Evolutionary conservation across 2,888 invertebrate species (phyloP), one percentile per base, ranked within the genome.

Genomic region (Toxonevra muliebris): DNA sequence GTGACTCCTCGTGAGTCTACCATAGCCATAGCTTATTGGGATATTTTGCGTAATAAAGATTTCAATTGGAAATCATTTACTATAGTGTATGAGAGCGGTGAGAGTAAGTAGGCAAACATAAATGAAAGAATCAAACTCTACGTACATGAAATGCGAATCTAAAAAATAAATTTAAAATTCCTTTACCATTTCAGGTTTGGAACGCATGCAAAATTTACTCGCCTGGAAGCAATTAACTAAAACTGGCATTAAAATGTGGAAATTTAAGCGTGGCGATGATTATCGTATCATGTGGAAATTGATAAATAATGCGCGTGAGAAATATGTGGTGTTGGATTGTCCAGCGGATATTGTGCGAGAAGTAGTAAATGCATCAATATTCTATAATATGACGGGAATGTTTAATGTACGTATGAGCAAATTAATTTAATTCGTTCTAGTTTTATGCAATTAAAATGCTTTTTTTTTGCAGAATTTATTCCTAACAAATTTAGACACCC

Each of bases 1-100:
- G 88, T 93, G 64, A 92, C 90, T 77, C 94, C 94, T 0, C 87
- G 91, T 72, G 87, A 90, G n/a, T 85, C 88, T 15, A 86, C 88
- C 48, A 84, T 93, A 40, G 88, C 91, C n/a, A 82, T 88, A 83
- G 93, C 93, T 13, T 90, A 91, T 76, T 89, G 90, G 7, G 90
- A 91, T 80, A 86, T 94, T 62, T 87, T 95, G 19, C 88, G 89
- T 69, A 89, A 88, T 73, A 74, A 72, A 10, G 61, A 59, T 5
- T 91, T 92, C 81, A 89, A 90, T 76, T 95, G 95, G 95, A 90
- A 90, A 76, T 88, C 88, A 69, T 94, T 94, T 79, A 92, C 94
- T 13, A 90, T 94, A 58, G 88, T 94, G 69, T 95, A 95, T 81
- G 95, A 96, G 85, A 91, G 91, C 80, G 90, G 91, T 80, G 90